Evolutionary conservation across 2,888 invertebrate species (phyloP).

Genomic region (Oegoconia quadripuncta): DNA sequence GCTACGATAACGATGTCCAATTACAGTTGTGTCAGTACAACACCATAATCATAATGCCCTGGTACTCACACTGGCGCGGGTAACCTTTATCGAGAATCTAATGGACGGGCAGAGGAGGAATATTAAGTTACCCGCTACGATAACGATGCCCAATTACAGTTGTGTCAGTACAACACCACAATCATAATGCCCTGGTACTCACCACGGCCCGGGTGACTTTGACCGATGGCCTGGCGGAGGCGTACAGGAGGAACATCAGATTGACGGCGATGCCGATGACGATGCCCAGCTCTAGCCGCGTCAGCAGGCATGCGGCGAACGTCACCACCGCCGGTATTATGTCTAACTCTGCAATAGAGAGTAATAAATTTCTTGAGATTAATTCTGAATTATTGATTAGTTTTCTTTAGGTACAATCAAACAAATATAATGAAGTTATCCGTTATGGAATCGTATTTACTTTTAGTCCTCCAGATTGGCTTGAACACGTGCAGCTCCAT

Average conservation of each 20-base stretch:
- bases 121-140: not conserved
- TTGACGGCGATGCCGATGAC: constrained; percentile 89
- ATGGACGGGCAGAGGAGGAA: not conserved
- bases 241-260: constrained; percentile 88
- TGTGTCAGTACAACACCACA: too few species aligned
- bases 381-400: too few species aligned
- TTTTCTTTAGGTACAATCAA: too few species aligned
- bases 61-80: too few species aligned
- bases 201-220: constrained; percentile 83
- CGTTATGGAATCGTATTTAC: constrained; percentile 60
- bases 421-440: too few species aligned
- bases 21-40: too few species aligned
- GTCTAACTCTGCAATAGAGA: constrained; percentile 91
- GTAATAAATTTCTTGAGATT: too few species aligned
- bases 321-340: constrained; percentile 90
- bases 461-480: constrained; percentile 89
- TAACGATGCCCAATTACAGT: too few species aligned
- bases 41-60: too few species aligned
- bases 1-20: too few species aligned
- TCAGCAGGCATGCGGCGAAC: constrained; percentile 87
- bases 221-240: constrained; percentile 90
- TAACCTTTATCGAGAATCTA: too few species aligned
- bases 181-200: too few species aligned
- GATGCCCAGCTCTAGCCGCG: constrained; percentile 93
- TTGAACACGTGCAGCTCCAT: constrained; percentile 88